Evolutionary conservation across 2,113 vertebrate genomes (phyloP).

Genomic region (Hydropotes inermis): DNA sequence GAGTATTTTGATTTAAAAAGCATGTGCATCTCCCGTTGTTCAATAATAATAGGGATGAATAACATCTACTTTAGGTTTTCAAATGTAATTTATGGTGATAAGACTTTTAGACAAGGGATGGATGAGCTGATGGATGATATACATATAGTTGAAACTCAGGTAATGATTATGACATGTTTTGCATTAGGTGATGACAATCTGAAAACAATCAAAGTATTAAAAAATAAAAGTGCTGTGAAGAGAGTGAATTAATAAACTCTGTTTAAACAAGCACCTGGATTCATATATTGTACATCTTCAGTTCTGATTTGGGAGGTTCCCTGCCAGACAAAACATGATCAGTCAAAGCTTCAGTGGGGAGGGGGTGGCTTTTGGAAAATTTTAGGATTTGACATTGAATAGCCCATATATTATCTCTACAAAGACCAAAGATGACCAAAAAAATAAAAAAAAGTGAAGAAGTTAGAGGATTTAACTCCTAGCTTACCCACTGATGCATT

Average conservation of each 20-base stretch:
- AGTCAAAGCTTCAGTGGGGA: background rate
- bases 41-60: slow-evolving; percentile 67
- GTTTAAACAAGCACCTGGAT: background rate
- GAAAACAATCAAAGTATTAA: slow-evolving; percentile 51
- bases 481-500: background rate
- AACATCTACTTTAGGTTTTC: slow-evolving; percentile 72
- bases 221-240: slow-evolving; percentile 40
- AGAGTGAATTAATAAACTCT: slow-evolving; percentile 33
- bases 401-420: background rate
- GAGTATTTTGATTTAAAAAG: slow-evolving; percentile 73
- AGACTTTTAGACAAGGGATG: slow-evolving; percentile 51
- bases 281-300: background rate
- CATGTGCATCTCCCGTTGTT: slow-evolving; percentile 53
- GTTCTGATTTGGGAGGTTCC: background rate
- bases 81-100: slow-evolving; percentile 71
- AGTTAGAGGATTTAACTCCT: background rate
- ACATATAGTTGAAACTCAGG: slow-evolving; percentile 39
- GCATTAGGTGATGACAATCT: slow-evolving; percentile 50
- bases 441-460: background rate
- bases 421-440: background rate
- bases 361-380: background rate
- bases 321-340: background rate
- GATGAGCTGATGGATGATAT: slow-evolving; percentile 64
- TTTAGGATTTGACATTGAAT: background rate
- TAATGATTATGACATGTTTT: slow-evolving; percentile 65